These are phyloP conservation scores for Harpalus rubripes DNA, from an alignment of 2,888 invertebrate species.

Conservation along the genomic window DNA sequence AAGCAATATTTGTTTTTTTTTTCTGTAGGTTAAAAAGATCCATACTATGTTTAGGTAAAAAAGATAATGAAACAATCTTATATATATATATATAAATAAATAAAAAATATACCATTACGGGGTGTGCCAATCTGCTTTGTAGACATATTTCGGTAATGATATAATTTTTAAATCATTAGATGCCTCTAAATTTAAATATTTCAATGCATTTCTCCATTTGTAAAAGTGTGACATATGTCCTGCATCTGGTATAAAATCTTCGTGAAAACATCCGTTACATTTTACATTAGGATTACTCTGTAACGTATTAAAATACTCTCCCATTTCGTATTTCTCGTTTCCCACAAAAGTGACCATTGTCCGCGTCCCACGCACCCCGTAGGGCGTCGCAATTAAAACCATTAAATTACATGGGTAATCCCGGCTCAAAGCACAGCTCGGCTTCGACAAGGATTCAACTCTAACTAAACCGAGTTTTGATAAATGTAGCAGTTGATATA, in stretches of 20 bases:
- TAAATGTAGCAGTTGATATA: constrained; percentile 68
- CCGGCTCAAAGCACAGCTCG: constrained; percentile 49
- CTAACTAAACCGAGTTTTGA: constrained; percentile 68
- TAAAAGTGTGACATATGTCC: constrained; percentile 4
- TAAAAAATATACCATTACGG: too few relatives aligned
- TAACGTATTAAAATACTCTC: not conserved
- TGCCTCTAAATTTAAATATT: too few relatives aligned
- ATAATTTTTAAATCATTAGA: too few relatives aligned
- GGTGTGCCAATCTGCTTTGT: too few relatives aligned
- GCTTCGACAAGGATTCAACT: constrained; percentile 68
- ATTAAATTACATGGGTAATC: constrained; percentile 66
- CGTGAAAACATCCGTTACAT: constrained; percentile 40
- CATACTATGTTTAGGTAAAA: too few relatives aligned
- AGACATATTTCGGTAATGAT: too few relatives aligned
- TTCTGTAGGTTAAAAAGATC: too few relatives aligned
- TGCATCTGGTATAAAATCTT: constrained; percentile 22
- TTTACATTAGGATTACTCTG: constrained; percentile 48
- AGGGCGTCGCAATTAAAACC: constrained; percentile 60
- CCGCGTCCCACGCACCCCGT: constrained; percentile 54
- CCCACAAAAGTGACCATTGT: constrained; percentile 37
- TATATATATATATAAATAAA: too few relatives aligned
- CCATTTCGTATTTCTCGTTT: constrained; percentile 23
- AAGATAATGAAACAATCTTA: too few relatives aligned
- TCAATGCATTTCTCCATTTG: too few relatives aligned
- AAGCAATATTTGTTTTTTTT: too few relatives aligned